Percentiles rank a stretch among this genome's conserved stretches.
Conservation (phyloP, 2,888 invertebrate species). For the Eurytoma californica region DNA sequence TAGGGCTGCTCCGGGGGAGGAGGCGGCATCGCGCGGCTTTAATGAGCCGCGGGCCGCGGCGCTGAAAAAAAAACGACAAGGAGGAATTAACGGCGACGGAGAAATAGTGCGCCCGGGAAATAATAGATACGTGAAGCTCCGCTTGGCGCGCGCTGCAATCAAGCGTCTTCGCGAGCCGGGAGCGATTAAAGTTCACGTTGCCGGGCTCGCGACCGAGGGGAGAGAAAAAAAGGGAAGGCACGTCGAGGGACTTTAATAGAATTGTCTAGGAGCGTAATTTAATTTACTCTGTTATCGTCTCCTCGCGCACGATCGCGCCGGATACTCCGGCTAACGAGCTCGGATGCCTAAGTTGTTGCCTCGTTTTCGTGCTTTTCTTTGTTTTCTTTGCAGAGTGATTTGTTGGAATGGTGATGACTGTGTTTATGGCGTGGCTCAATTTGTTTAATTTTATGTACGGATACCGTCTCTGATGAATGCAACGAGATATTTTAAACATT, state of each 20-base stretch:
- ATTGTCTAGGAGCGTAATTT: constrained; percentile 45
- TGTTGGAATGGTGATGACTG: not conserved
- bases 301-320: not conserved
- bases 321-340: not conserved
- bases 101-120: constrained; percentile 53
- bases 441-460: not conserved
- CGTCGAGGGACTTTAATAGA: constrained; percentile 37
- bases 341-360: not conserved
- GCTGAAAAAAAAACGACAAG: constrained; percentile 53
- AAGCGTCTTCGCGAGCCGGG: constrained; percentile 2
- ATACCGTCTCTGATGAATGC: not conserved
- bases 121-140: constrained; percentile 45
- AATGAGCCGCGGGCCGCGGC: constrained; percentile 69
- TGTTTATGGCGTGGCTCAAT: not conserved
- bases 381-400: not conserved
- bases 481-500: no score
- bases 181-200: constrained; percentile 32
- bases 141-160: constrained; percentile 42
- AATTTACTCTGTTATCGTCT: constrained; percentile 19
- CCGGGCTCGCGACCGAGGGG: not conserved
- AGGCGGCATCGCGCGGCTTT: constrained; percentile 68
- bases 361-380: no score
- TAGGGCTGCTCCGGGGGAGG: constrained; percentile 65
- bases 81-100: constrained; percentile 62
- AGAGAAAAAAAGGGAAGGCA: not conserved